Evolutionary conservation across 2,888 invertebrate genomes (phyloP).

Genomic region (Alitta virens): DNA sequence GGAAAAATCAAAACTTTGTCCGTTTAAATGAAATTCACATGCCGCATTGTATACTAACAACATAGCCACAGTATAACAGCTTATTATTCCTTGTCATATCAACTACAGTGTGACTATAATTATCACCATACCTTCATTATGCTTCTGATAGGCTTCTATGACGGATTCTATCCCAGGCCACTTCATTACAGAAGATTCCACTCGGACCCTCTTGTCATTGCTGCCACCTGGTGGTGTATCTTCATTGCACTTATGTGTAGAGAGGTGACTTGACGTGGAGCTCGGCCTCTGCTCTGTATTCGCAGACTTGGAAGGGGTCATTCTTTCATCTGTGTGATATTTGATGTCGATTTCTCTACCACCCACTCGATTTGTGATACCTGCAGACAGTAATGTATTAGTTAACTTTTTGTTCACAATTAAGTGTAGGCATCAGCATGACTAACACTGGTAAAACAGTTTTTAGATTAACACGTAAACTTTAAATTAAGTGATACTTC

Average conservation of each 20-base stretch:
- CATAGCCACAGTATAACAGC: too few relatives aligned
- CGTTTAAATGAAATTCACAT: too few relatives aligned
- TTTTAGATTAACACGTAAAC: too few relatives aligned
- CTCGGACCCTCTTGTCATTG: neutral
- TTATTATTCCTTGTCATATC: too few relatives aligned
- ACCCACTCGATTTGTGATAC: neutral
- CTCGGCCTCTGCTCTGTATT: neutral
- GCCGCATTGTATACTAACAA: too few relatives aligned
- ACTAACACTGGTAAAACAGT: too few relatives aligned
- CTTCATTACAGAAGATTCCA: slow-evolving; percentile 6
- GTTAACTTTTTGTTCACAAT: neutral
- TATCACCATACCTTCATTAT: slow-evolving; percentile 23
- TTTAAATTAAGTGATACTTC: too few relatives aligned
- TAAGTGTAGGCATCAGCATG: too few relatives aligned
- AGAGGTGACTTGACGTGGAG: neutral
- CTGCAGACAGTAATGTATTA: neutral
- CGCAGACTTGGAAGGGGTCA: neutral
- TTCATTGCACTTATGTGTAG: neutral
- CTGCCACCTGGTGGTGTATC: neutral
- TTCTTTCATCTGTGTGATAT: neutral
- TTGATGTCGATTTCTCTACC: neutral
- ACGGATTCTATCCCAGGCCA: slow-evolving; percentile 57
- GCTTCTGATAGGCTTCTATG: slow-evolving; percentile 50
- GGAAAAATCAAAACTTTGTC: too few relatives aligned
- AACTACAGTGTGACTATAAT: too few relatives aligned